phyloP scores from a whole-genome alignment of 2,113 vertebrate genomes.

The Mormyrus iriodes region DNA sequence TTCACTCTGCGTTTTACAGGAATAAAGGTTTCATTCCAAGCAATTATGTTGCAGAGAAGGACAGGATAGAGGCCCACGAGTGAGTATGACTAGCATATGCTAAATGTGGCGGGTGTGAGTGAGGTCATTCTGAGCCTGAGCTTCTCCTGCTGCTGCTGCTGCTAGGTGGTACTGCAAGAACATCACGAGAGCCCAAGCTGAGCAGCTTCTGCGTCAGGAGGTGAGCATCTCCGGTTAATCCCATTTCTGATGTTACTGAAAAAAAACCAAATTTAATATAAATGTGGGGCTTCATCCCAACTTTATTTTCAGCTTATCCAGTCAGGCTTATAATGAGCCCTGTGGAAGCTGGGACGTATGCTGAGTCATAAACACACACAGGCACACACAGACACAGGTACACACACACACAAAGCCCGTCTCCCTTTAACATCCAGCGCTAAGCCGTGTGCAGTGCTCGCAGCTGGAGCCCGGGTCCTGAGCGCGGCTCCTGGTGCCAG shows the following conservation, averaged over 20 bases:
- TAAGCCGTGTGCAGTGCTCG: neutral
- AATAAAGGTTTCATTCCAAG: slow-evolving; percentile 84
- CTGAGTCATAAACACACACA: neutral
- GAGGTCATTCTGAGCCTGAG: neutral
- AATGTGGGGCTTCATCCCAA: neutral
- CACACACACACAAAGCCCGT: too few species aligned
- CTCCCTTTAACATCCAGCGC: neutral
- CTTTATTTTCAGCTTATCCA: neutral
- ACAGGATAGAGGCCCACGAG: slow-evolving; percentile 70
- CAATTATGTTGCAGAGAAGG: slow-evolving; percentile 75
- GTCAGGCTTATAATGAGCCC: neutral
- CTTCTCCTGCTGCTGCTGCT: neutral
- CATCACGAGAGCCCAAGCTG: slow-evolving; percentile 75
- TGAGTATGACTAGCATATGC: slow-evolving; percentile 54
- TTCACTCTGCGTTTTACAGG: slow-evolving; percentile 44
- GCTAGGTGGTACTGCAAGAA: slow-evolving; percentile 81
- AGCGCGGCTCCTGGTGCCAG: neutral
- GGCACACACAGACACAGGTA: neutral
- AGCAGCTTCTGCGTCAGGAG: slow-evolving; percentile 72
- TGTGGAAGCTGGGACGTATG: neutral
- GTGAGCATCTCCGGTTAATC: slow-evolving; percentile 44
- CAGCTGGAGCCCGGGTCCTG: neutral
- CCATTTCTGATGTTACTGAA: neutral
- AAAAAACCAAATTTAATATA: neutral
- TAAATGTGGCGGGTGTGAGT: neutral